Conservation (phyloP, 2,113 vertebrate species). For the Centropus bengalensis region DNA sequence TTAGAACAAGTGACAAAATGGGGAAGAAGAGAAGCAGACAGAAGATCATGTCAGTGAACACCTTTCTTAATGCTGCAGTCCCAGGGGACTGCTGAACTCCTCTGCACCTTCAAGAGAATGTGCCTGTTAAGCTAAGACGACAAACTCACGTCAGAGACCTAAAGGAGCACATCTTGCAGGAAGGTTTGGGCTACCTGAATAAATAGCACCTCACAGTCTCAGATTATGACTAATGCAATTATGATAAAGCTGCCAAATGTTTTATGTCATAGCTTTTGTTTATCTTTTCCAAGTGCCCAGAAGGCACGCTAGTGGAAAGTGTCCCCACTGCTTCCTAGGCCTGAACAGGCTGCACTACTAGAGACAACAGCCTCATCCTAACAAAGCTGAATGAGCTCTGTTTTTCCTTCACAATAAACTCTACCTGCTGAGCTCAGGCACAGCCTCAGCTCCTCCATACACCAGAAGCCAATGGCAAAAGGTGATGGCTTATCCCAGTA, state of each 20-base stretch:
- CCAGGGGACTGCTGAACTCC: not conserved
- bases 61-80: too few species aligned
- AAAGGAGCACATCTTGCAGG: not conserved
- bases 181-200: not conserved
- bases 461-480: constrained; percentile 74
- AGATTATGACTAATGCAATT: not conserved
- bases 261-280: constrained; percentile 37
- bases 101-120: not conserved
- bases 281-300: not conserved
- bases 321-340: not conserved
- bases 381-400: not conserved
- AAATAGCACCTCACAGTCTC: not conserved
- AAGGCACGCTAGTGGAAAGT: not conserved
- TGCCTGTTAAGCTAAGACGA: not conserved
- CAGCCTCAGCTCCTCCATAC: constrained; percentile 67
- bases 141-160: not conserved
- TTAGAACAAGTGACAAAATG: not conserved
- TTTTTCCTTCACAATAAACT: constrained; percentile 15
- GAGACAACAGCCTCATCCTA: constrained; percentile 66
- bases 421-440: constrained; percentile 50
- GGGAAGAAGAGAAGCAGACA: not conserved
- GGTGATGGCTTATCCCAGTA: constrained; percentile 73
- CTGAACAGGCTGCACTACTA: constrained; percentile 46
- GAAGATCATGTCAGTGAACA: not conserved
- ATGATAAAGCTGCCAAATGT: constrained; percentile 68